Evolutionary conservation across 2,113 vertebrate species (phyloP), one percentile per base, ranked within the genome.

Genomic region (Erythrolamprus reginae): DNA sequence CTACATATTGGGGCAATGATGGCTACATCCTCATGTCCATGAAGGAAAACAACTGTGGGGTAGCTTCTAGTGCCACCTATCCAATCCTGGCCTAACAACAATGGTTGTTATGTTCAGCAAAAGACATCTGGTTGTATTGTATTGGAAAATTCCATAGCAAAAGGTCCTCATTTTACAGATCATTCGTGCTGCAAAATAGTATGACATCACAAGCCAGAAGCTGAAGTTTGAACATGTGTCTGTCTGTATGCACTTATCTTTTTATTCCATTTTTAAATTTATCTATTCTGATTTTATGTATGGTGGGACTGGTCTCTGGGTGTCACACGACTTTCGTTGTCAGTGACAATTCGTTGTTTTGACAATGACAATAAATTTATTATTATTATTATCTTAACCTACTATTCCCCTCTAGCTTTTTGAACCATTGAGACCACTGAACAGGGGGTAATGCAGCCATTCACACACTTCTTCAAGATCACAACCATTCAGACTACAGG

Each of bases 1-100:
- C 97, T 87, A 97, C 96, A 0, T 98, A 97, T 87, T 98, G 97
- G 98, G 97, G 97, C 53, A 97, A 97, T 1, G 96, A 97, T 0
- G 98, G 97, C 89, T 98, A 97, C 94, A 94, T 98, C 87, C 97
- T 98, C 77, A 97, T 98, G 96, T 98, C 97, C 38, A 97, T 96
- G 97, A 97, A 97, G 88, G 97, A 98, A 58, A 98, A 98, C 93
- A 98, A 98, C 95, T 98, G 97, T 6, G 97, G 97, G 0, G 97
- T 98, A 82, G 51, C 97, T 33, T 98, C 97, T 0, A 97, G 97
- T 0, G 96, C 98, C 33, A 97, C 97, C 5, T 98, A 96, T n/a
- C 97, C 97, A 28, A 96, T 97, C 0, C 90, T 98, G 91, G 95
- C 93, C 1, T 98, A 96, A 96, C 3, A 51, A 48, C 5, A 33